These are phyloP conservation scores for Montipora capricornis DNA, from an alignment of 64 coral and sea anemone species.

Conservation along the genomic window DNA sequence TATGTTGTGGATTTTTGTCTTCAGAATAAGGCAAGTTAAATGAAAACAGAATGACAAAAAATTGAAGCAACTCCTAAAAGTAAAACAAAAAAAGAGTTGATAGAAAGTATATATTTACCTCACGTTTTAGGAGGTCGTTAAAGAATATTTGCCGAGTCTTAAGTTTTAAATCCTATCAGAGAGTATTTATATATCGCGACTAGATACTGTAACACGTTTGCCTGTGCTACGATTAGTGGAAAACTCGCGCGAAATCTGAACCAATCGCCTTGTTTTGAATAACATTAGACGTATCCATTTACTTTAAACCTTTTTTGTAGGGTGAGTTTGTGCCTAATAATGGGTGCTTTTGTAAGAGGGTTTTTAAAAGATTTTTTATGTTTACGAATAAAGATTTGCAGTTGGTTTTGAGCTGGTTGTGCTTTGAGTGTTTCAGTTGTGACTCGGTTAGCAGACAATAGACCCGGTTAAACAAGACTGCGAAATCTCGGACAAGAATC, in stretches of 20 bases:
- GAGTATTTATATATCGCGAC: not conserved
- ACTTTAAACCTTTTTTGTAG: not conserved
- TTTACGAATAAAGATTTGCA: not conserved
- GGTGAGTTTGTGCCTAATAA: not conserved
- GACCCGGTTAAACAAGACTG: too few relatives aligned
- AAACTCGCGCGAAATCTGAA: not conserved
- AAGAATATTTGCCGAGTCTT: not conserved
- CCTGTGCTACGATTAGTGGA: not conserved
- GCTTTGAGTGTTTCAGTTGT: not conserved
- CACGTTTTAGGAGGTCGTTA: slow-evolving; percentile 6
- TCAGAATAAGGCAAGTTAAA: slow-evolving; percentile 14
- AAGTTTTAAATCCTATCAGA: not conserved
- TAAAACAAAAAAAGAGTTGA: not conserved
- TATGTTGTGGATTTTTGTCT: slow-evolving; percentile 19
- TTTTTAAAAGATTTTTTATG: not conserved
- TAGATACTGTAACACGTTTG: not conserved
- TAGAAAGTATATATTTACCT: slow-evolving; percentile 4
- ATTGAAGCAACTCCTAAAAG: not conserved
- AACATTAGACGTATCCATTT: not conserved
- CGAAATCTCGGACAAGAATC: too few relatives aligned
- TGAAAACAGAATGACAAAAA: not conserved
- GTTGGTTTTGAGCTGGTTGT: not conserved
- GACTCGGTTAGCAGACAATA: too few relatives aligned
- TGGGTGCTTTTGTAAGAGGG: not conserved
- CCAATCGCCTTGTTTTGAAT: not conserved